Conservation (phyloP, 2,113 vertebrate species). For the Brachypteracias leptosomus region DNA sequence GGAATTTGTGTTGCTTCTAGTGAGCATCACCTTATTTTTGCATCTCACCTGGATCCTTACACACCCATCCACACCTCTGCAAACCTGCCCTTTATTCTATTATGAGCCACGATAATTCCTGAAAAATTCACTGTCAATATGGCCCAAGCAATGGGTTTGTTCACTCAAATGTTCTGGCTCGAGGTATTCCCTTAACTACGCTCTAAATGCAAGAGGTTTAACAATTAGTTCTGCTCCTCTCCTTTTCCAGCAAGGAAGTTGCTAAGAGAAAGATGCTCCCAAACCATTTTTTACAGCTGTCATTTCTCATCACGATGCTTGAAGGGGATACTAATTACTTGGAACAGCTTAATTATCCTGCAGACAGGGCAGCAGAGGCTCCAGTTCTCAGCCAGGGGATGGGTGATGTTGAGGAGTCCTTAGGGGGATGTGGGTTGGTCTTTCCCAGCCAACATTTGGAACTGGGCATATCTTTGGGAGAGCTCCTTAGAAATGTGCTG, state of each 20-base stretch:
- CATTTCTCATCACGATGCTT: background rate
- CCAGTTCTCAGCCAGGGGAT: background rate
- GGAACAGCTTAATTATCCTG: background rate
- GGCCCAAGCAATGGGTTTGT: no score
- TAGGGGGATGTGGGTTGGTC: background rate
- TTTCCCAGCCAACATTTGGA: background rate
- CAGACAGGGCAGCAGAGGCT: background rate
- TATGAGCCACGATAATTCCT: background rate
- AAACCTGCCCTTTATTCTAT: background rate
- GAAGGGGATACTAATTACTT: slow-evolving; percentile 4
- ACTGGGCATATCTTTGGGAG: background rate
- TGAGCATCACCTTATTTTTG: background rate
- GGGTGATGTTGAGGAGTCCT: background rate
- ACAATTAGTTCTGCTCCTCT: background rate
- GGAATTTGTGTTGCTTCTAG: background rate
- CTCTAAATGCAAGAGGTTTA: no score
- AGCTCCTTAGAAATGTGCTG: background rate
- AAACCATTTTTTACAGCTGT: background rate
- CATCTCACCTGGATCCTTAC: background rate
- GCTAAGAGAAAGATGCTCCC: background rate
- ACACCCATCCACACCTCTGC: background rate
- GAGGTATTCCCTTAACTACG: no score
- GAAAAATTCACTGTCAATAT: background rate
- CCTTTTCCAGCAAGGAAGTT: background rate
- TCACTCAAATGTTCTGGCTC: no score